Evolutionary conservation across 2,888 invertebrate species (phyloP).

Genomic region (Sarcophaga subvicina): DNA sequence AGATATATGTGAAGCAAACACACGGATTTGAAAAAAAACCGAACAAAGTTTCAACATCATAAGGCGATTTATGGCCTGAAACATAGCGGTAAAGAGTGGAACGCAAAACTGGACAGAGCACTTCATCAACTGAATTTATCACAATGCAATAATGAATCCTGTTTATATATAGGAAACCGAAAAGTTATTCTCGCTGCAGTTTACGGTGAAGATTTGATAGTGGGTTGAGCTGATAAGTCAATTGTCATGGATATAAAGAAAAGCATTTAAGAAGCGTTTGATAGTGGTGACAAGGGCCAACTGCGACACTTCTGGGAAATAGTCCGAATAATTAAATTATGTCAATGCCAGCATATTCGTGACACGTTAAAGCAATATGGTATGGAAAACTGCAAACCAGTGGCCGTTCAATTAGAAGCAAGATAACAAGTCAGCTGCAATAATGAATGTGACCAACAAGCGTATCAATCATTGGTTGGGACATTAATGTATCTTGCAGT

Average conservation of each 20-base stretch:
- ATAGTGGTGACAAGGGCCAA: constrained; percentile 23
- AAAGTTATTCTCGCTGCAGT: constrained; percentile 22
- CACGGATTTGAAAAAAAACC: not conserved
- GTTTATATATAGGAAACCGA: constrained; percentile 29
- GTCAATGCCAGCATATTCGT: constrained; percentile 10
- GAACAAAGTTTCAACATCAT: not conserved
- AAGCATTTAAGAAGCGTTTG: constrained; percentile 14
- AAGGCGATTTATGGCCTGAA: constrained; percentile 66
- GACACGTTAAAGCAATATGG: constrained; percentile 16
- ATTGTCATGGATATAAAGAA: not conserved
- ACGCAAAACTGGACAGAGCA: constrained; percentile 49
- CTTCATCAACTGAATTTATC: constrained; percentile 47
- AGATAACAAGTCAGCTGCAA: not conserved
- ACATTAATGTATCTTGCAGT: too few species aligned
- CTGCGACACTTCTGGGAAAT: constrained; percentile 20
- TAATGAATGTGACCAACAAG: constrained; percentile 11
- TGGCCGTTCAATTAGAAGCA: too few species aligned
- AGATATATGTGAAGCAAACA: constrained; percentile 23
- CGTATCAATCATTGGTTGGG: not conserved
- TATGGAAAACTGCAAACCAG: constrained; percentile 10
- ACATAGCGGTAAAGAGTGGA: constrained; percentile 68
- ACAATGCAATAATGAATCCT: constrained; percentile 59
- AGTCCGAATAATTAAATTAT: constrained; percentile 13
- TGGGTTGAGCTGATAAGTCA: not conserved
- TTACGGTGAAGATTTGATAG: constrained; percentile 43